These are phyloP conservation scores for Hycleus phaleratus DNA, from an alignment of 1,140 invertebrate species.

Conservation along the genomic window DNA sequence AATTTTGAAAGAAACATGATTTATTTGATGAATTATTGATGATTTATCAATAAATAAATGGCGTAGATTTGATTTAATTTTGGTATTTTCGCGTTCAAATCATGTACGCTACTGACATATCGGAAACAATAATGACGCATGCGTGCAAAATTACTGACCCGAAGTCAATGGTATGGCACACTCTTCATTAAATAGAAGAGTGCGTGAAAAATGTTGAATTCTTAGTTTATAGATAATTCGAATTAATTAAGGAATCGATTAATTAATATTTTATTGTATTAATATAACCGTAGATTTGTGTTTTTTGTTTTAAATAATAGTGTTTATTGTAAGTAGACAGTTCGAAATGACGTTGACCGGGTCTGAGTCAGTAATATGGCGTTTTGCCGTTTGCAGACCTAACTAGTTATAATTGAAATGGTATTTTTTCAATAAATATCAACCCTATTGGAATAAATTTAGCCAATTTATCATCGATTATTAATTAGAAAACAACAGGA, in stretches of 20 bases:
- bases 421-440: constrained; percentile 15
- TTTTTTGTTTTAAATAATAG: not conserved
- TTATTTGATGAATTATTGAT: no score
- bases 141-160: constrained; percentile 25
- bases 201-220: constrained; percentile 27
- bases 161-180: constrained; percentile 30
- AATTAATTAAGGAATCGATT: not conserved
- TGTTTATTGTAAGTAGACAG: not conserved
- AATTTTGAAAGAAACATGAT: not conserved
- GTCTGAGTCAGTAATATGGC: constrained; percentile 34
- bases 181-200: constrained; percentile 20
- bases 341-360: constrained; percentile 36
- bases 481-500: no score
- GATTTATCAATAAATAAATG: no score
- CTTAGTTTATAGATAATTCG: constrained; percentile 10
- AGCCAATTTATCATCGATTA: no score
- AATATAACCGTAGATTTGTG: not conserved
- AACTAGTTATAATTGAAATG: constrained; percentile 28
- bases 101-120: constrained; percentile 23
- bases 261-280: constrained; percentile 7
- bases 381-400: constrained; percentile 31
- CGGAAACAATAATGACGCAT: constrained; percentile 25
- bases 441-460: no score
- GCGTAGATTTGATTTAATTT: no score
- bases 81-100: not conserved